Percentiles rank a stretch among this genome's conserved stretches.
Conservation (phyloP, 2,888 invertebrate genomes). For the Trachelus tabidus region DNA sequence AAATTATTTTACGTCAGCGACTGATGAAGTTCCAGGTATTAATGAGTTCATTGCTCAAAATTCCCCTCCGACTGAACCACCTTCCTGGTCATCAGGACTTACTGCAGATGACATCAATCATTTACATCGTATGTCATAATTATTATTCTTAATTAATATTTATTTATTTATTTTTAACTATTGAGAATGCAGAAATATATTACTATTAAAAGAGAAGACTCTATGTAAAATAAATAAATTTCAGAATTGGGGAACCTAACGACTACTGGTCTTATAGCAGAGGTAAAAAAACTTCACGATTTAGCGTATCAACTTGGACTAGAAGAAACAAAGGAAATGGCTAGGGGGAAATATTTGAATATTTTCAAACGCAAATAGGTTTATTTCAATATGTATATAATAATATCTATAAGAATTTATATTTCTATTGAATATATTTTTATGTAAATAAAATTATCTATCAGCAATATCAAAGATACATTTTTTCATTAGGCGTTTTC, state of each 20-base stretch:
- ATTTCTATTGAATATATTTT: slow-evolving; percentile 3
- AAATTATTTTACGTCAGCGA: slow-evolving; percentile 40
- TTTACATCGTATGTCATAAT: slow-evolving; percentile 77
- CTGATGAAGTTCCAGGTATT: slow-evolving; percentile 84
- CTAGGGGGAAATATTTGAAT: slow-evolving; percentile 92
- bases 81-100: slow-evolving; percentile 77
- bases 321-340: slow-evolving; percentile 97
- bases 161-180: too few species aligned
- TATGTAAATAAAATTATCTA: slow-evolving; percentile 16
- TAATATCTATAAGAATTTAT: slow-evolving; percentile 3
- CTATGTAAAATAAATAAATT: background rate
- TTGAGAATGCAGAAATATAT: background rate
- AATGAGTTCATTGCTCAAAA: slow-evolving; percentile 83
- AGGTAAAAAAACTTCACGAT: slow-evolving; percentile 94
- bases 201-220: background rate
- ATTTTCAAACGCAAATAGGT: slow-evolving; percentile 72
- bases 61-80: slow-evolving; percentile 71
- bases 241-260: slow-evolving; percentile 80
- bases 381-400: slow-evolving; percentile 16
- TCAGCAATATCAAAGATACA: slow-evolving; percentile 9
- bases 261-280: slow-evolving; percentile 86
- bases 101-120: slow-evolving; percentile 80
- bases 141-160: background rate
- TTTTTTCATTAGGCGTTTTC: slow-evolving; percentile 70
- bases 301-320: slow-evolving; percentile 93